Evolutionary conservation across 2,888 invertebrate species (phyloP).

Genomic region (Amorpha juglandis): DNA sequence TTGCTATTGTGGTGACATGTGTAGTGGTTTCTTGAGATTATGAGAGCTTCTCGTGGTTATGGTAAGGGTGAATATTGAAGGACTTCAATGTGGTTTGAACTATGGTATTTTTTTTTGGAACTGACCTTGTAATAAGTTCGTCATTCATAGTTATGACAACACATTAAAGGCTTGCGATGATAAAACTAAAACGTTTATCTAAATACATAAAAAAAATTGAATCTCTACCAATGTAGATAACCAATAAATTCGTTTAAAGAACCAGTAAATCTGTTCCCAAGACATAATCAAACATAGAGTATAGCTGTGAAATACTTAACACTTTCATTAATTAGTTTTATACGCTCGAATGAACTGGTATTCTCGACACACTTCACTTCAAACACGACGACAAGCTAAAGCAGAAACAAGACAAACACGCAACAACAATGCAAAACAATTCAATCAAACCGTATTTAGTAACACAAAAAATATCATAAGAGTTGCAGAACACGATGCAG

Average conservation of each 20-base stretch:
- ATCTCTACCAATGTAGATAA: neutral
- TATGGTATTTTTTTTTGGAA: no score
- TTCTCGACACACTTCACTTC: constrained; percentile 9
- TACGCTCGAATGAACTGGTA: constrained; percentile 8
- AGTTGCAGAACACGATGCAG: constrained; percentile 59
- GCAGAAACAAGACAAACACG: constrained; percentile 11
- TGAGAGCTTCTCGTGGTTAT: neutral
- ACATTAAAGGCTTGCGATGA: no score
- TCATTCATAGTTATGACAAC: no score
- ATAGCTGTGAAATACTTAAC: constrained; percentile 9
- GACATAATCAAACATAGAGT: constrained; percentile 13
- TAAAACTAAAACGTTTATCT: no score
- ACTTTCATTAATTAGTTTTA: constrained; percentile 21
- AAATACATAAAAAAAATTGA: neutral
- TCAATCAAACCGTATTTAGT: constrained; percentile 17
- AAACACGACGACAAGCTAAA: constrained; percentile 7
- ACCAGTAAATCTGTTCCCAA: neutral
- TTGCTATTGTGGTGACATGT: constrained; percentile 67
- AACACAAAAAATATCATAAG: constrained; percentile 39
- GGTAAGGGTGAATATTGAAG: neutral
- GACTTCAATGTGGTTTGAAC: no score
- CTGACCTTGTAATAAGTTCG: no score
- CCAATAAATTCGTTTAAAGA: neutral
- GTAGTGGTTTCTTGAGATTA: constrained; percentile 29
- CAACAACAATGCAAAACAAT: constrained; percentile 25